Base-by-base conservation (phyloP, 2,888 invertebrate genomes). In the Microctonus aethiopoides region DNA sequence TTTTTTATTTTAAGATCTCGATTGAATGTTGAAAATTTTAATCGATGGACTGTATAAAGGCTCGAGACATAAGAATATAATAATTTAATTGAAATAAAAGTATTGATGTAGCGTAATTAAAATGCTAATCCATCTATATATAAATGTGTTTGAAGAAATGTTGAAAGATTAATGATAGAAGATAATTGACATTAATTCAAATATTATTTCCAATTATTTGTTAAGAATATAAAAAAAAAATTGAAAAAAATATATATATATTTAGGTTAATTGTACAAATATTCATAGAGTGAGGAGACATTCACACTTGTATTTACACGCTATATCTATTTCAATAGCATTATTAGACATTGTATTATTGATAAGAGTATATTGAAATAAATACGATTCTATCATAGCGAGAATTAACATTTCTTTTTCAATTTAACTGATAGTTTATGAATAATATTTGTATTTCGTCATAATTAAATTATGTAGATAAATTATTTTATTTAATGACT, bases 221-320 rank as follows among this genome's bases (percentile, higher is more conserved):
- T 78, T 80, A 80, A 75, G 75, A 63, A 75, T 74, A 76, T 76
- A 13, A 46, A 60, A n/a, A 11, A 24, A 24, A n/a, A n/a, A n/a
- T n/a, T n/a, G n/a, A n/a, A n/a, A n/a, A n/a, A n/a, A n/a, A n/a
- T n/a, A n/a, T n/a, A 34, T 32, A 32, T 29, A 32, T 57, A 57
- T n/a, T n/a, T 57, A 57, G 74, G 72, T 72, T 79, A 75, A 80
- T 78, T 84, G 82, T 84, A 83, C 78, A 83, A 80, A 84, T 74
- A 77, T 82, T 81, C 80, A 78, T 77, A 81, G 82, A 78, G 70
- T 78, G 71, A 76, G 71, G 73, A 75, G 24, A 75, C 75, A 77
- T 78, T 29, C 29, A 56, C 26, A 56, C 75, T 74, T 76, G 72
- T 81, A 83, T 79, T 79, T 79, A 79, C 80, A 74, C 72, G 73